Base-by-base conservation (phyloP, 2,797 vertebrate genomes). In the Rhyacichthys aspro region DNA sequence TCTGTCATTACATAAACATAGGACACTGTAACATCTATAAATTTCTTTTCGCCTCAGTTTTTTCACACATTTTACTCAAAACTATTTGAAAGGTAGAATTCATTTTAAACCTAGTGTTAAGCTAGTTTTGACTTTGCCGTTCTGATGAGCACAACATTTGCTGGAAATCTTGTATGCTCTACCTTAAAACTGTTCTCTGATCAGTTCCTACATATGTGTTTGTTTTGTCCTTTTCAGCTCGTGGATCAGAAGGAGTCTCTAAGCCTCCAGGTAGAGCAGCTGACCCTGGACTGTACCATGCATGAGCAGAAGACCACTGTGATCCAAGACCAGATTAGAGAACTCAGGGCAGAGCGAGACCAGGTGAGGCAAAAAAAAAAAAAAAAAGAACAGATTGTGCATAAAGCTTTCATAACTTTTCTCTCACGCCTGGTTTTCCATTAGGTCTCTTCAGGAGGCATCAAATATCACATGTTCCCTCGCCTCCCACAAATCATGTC, bases 271-370 rank as follows among this genome's bases (percentile, higher is more conserved):
- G 89, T 93, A 72, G 83, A 89, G 75, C 93, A 93, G 78, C 84
- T 93, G 12, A 90, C 90, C 52, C 74, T 93, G 76, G 94, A 96
- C 76, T 92, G 92, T 47, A 92, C 93, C 75, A 90, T 95, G 79
- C 93, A 93, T 69, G 88, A 89, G 80, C 92, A 95, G 85, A 95
- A 93, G 87, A 86, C 81, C 64, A 77, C 65, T 0, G 74, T 92
- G 2, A 89, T 95, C 48, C 94, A 95, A 78, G 78, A 57, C 63
- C 95, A 96, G 67, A 76, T 94, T 74, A 88, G 74, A 0, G 93
- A 94, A 42, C 93, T 97, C 57, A 93, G 94, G 86, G 81, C 88
- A n/a, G 95, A 97, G 70, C 88, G 94, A 59, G 93, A 95, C 81
- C 93, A 94, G 85, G 95, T 95, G 49, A 82, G 70, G 47, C 28